Percentiles rank a stretch among this genome's conserved stretches.
These are phyloP conservation scores for Platycercus adscitus DNA, from an alignment of 2,113 vertebrate species.

Conservation along the genomic window DNA sequence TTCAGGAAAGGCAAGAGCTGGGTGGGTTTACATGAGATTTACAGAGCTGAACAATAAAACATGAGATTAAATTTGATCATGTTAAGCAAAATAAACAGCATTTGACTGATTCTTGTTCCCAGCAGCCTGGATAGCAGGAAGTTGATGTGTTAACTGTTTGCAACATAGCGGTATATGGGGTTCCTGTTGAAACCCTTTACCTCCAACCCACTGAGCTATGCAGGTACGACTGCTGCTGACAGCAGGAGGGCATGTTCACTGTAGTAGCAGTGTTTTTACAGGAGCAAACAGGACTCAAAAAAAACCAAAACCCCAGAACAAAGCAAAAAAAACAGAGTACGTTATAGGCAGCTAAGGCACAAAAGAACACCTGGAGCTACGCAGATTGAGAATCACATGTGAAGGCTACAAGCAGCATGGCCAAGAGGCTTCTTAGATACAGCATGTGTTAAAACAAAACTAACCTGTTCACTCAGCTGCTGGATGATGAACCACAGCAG, in stretches of 20 bases:
- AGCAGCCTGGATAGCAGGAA: background rate
- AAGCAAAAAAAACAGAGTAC: background rate
- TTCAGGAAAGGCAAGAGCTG: background rate
- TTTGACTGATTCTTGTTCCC: background rate
- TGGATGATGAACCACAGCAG: background rate
- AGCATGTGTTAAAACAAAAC: background rate
- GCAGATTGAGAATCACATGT: background rate
- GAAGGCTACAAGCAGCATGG: background rate
- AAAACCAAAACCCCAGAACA: background rate
- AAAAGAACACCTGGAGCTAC: background rate
- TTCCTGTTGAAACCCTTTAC: background rate
- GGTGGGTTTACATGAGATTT: background rate
- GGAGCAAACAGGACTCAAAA: background rate
- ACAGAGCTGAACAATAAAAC: background rate
- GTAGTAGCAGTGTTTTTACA: background rate
- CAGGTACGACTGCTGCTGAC: background rate
- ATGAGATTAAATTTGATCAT: background rate
- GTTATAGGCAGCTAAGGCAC: background rate
- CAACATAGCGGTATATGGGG: background rate
- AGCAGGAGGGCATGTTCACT: background rate
- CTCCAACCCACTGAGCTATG: background rate
- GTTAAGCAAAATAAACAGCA: background rate
- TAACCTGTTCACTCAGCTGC: background rate
- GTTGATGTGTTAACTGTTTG: background rate
- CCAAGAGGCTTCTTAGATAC: background rate